Conservation (phyloP, 2,888 invertebrate genomes). For the Chaetoderma sp. region DNA sequence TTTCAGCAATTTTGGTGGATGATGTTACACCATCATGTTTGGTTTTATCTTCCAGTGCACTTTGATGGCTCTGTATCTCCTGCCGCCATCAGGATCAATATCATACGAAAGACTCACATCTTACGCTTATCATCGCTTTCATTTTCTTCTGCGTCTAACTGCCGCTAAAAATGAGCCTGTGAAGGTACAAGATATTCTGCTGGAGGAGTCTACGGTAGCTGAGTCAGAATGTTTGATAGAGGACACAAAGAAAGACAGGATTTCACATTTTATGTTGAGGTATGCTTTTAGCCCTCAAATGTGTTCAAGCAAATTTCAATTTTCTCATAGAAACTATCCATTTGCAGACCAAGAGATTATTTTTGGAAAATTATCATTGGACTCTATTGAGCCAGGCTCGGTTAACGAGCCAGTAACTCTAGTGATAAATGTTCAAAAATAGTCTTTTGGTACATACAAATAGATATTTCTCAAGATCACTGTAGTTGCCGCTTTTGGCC, state of each 20-base stretch:
- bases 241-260: conserved; percentile 53
- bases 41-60: conserved; percentile 3
- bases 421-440: too few relatives aligned
- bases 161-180: conserved; percentile 19
- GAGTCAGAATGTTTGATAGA: conserved; percentile 59
- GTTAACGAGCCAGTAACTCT: too few relatives aligned
- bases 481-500: too few relatives aligned
- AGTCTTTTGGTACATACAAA: too few relatives aligned
- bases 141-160: conserved; percentile 42
- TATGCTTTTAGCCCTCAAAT: conserved; percentile 24
- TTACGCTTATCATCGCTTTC: conserved; percentile 42
- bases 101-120: conserved; percentile 45
- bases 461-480: too few relatives aligned
- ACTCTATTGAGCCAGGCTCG: too few relatives aligned
- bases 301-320: too few relatives aligned
- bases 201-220: conserved; percentile 34
- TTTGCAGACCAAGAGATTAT: too few relatives aligned
- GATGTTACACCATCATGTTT: too few relatives aligned
- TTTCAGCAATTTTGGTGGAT: too few relatives aligned
- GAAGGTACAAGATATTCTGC: conserved; percentile 41
- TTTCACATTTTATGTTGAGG: conserved; percentile 64
- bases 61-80: conserved; percentile 52
- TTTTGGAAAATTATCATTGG: too few relatives aligned
- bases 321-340: too few relatives aligned
- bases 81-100: conserved; percentile 46